These are phyloP conservation scores for Doryteuthis pealeii DNA, from an alignment of 1,140 invertebrate species.

Conservation along the genomic window DNA sequence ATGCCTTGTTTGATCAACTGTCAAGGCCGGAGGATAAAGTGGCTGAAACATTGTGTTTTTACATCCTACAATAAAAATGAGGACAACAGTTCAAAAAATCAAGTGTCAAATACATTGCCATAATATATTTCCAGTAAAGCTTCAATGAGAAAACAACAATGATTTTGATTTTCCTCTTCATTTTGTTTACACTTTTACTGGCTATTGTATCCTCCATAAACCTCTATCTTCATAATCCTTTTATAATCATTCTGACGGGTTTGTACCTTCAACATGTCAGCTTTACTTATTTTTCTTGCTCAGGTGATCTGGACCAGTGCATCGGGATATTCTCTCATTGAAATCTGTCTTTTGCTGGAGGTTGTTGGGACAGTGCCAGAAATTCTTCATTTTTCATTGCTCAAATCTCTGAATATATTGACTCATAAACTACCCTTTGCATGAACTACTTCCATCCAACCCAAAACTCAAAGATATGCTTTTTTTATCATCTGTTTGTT, in stretches of 20 bases:
- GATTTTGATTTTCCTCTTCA: background rate
- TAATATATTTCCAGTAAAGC: too few species aligned
- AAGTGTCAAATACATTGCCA: too few species aligned
- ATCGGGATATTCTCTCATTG: background rate
- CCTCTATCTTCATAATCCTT: background rate
- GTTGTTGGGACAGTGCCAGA: background rate
- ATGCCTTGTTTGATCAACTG: too few species aligned
- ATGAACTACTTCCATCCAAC: background rate
- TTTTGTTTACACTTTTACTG: constrained; percentile 1
- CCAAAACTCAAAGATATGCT: background rate
- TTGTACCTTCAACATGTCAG: background rate
- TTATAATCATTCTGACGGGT: background rate
- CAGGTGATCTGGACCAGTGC: background rate
- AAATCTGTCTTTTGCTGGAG: background rate
- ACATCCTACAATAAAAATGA: too few species aligned
- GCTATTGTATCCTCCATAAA: constrained; percentile 3
- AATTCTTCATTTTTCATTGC: constrained; percentile 11
- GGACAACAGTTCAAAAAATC: too few species aligned
- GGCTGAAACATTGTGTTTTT: too few species aligned
- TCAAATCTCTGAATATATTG: constrained; percentile 4
- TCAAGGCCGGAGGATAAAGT: too few species aligned
- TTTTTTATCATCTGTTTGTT: constrained; percentile 6
- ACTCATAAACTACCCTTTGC: background rate
- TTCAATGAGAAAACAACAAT: too few species aligned
- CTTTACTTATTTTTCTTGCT: constrained; percentile 4